These are phyloP conservation scores for Tribolium madens DNA, from an alignment of 1,140 invertebrate species.

Conservation along the genomic window DNA sequence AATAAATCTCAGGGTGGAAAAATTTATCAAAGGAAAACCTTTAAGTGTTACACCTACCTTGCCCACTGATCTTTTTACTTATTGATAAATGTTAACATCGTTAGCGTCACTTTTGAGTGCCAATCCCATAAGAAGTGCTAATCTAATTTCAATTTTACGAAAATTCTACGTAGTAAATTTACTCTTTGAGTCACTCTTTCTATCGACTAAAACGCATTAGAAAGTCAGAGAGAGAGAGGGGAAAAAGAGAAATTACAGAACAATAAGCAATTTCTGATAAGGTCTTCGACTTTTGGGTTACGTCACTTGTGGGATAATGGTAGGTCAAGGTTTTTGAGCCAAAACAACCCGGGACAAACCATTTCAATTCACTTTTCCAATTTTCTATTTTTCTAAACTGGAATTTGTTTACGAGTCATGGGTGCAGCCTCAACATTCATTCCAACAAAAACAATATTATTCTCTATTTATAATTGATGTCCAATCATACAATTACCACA, in stretches of 20 bases:
- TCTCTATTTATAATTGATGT: background rate
- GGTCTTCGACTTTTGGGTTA: slow-evolving; percentile 7
- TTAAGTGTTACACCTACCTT: background rate
- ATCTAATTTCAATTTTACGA: background rate
- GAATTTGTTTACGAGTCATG: background rate
- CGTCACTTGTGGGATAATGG: slow-evolving; percentile 8
- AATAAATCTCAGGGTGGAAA: background rate
- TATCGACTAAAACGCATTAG: background rate
- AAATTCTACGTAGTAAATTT: background rate
- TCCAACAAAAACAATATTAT: background rate
- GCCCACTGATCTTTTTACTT: slow-evolving; percentile 3
- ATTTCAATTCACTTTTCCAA: too few species aligned
- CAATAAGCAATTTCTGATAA: background rate
- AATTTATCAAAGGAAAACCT: slow-evolving; percentile 5
- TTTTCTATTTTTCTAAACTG: background rate
- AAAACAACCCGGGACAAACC: background rate
- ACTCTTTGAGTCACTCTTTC: background rate
- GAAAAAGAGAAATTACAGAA: slow-evolving; percentile 2
- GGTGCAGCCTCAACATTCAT: background rate
- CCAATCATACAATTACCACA: background rate
- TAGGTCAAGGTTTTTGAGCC: slow-evolving; percentile 14
- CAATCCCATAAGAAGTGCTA: slow-evolving; percentile 20
- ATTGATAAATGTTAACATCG: background rate
- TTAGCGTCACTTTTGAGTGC: slow-evolving; percentile 1
- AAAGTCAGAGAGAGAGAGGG: background rate